These are phyloP conservation scores for Mythimna loreyi DNA, from an alignment of 2,888 invertebrate species.

Conservation along the genomic window DNA sequence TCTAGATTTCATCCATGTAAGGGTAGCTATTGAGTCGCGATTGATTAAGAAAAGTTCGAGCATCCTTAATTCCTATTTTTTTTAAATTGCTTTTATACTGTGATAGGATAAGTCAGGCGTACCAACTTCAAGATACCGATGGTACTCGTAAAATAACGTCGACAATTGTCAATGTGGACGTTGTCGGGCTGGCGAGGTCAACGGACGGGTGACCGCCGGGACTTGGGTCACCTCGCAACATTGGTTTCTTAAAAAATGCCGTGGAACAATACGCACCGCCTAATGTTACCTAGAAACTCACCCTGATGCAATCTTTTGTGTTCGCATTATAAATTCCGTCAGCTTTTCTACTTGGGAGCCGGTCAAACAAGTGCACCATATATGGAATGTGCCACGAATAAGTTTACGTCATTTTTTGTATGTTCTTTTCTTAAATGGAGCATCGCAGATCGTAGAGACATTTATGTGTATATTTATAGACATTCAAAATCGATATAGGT, in stretches of 20 bases:
- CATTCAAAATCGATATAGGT: background rate
- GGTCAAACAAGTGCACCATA: constrained; percentile 49
- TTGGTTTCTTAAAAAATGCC: constrained; percentile 59
- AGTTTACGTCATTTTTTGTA: constrained; percentile 40
- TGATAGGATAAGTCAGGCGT: constrained; percentile 20
- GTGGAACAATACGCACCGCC: constrained; percentile 56
- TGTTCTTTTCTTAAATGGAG: constrained; percentile 20
- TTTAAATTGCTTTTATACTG: background rate
- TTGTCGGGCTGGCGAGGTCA: constrained; percentile 78
- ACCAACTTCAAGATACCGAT: constrained; percentile 33
- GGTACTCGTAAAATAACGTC: constrained; percentile 67
- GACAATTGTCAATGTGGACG: constrained; percentile 73
- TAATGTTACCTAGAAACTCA: constrained; percentile 51
- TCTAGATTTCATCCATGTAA: background rate
- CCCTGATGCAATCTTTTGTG: constrained; percentile 49
- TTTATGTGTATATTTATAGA: background rate
- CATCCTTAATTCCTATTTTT: no score
- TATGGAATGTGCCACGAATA: constrained; percentile 23
- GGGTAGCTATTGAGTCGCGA: background rate
- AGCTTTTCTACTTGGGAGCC: constrained; percentile 31
- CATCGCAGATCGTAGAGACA: background rate
- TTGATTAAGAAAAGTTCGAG: background rate
- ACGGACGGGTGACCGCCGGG: constrained; percentile 80
- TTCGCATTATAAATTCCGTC: constrained; percentile 47
- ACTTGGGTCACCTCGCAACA: constrained; percentile 69